These are phyloP conservation scores for Nephrotoma guestfalica DNA, from an alignment of 2,888 invertebrate genomes.

Conservation along the genomic window DNA sequence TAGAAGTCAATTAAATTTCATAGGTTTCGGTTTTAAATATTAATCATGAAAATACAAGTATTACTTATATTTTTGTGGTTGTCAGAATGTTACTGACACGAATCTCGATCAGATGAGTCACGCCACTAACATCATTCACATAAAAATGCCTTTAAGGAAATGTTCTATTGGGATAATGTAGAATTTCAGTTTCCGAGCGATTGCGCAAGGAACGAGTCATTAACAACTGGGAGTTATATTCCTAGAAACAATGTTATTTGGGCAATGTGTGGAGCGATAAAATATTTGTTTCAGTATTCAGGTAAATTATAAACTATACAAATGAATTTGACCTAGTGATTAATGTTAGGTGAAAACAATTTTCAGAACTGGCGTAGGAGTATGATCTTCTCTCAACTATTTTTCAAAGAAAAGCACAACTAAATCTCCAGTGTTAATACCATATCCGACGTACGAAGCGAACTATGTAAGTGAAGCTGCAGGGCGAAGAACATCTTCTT, in stretches of 20 bases:
- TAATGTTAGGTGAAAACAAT: background rate
- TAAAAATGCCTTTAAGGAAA: background rate
- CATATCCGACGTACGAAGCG: slow-evolving; percentile 64
- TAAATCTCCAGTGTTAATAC: slow-evolving; percentile 55
- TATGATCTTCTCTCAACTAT: slow-evolving; percentile 54
- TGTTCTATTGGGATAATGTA: background rate
- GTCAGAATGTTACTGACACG: background rate
- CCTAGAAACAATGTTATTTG: background rate
- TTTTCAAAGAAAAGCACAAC: slow-evolving; percentile 37
- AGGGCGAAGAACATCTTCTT: slow-evolving; percentile 15
- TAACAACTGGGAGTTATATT: background rate
- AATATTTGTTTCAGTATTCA: background rate
- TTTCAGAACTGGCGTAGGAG: slow-evolving; percentile 48
- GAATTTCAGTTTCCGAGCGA: background rate
- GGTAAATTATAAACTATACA: background rate
- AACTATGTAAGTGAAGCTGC: slow-evolving; percentile 32
- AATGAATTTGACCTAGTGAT: background rate
- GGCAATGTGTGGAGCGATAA: background rate
- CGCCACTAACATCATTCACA: too few relatives aligned
- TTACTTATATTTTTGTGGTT: background rate
- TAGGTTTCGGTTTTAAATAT: background rate
- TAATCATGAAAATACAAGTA: background rate
- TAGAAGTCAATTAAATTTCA: background rate
- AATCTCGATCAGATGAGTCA: background rate
- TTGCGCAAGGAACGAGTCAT: background rate